A percentile compares a stretch with the other conserved stretches of the same genome.
phyloP scores from a whole-genome alignment of 2,113 vertebrate genomes.

The Talpa occidentalis region DNA sequence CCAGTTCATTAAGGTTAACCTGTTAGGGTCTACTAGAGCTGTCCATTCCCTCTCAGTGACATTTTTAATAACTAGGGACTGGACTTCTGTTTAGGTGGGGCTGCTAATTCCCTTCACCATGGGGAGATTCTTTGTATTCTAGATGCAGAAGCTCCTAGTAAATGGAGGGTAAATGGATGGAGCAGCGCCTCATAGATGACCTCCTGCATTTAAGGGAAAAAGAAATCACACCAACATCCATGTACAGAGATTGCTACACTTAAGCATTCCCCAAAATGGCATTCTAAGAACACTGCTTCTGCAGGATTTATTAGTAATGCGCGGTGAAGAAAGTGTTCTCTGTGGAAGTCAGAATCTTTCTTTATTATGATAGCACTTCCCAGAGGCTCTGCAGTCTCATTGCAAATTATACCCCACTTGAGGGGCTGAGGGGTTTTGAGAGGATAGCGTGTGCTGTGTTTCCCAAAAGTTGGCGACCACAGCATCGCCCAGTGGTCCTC shows the following conservation, averaged over 20 bases:
- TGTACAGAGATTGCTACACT: not conserved
- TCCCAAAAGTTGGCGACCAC: not conserved
- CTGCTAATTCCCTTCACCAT: not conserved
- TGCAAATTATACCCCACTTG: not conserved
- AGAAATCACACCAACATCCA: not conserved
- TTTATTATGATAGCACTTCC: not conserved
- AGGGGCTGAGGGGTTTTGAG: not conserved
- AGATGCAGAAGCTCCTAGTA: not conserved
- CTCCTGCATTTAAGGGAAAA: not conserved
- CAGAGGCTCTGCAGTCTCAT: not conserved
- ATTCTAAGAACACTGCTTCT: not conserved
- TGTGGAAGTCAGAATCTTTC: not conserved
- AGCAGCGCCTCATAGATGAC: not conserved
- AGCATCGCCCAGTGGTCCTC: not conserved
- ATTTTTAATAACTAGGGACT: not conserved
- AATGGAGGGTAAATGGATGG: not conserved
- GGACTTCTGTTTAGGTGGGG: not conserved
- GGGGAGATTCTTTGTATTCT: not conserved
- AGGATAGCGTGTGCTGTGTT: fast-evolving
- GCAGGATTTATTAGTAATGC: not conserved
- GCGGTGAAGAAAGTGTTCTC: not conserved
- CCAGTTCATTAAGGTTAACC: not conserved
- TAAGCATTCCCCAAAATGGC: not conserved
- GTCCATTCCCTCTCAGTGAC: not conserved
- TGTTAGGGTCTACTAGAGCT: not conserved